Base-by-base conservation (phyloP, 2,888 invertebrate species). In the Dryocosmus kuriphilus region DNA sequence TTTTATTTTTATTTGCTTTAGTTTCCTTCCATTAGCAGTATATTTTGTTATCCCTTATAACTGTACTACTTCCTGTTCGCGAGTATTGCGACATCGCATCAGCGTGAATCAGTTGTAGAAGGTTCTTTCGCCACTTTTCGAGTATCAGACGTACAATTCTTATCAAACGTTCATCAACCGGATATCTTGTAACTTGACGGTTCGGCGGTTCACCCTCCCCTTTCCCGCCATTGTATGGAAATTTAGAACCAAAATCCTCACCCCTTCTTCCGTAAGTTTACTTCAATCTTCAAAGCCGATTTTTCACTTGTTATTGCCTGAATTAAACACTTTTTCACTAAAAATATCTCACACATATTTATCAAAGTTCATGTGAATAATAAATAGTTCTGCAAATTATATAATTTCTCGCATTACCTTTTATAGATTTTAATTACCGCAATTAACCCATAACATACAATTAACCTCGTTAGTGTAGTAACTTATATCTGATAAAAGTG, bases 161-260 rank as follows among this genome's bases (percentile, higher is more conserved):
- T 51, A 75, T 76, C 76, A 80, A 80, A 82, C 81, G 85, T 81
- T 83, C 84, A 88, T 88, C 88, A 84, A 32, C 88, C 90, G 90
- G 90, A 90, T 89, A 87, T 90, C 87, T 89, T 85, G 89, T 89
- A 90, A 90, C 84, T 81, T 81, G 85, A 80, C 82, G 83, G 74
- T 80, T 79, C 78, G 81, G 82, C 79, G 84, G 85, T 87, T 71
- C 30, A 71, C 46, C 71, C 71, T 71, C 71, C 71, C 84, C 86
- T 87, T 88, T 87, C 88, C 86, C 87, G 87, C 81, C 85, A 88
- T 90, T 90, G 89, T 89, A 89, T 89, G 89, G 87, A 88, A 89
- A 89, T 89, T 81, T 67, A 82, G 81, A 81, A 80, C 80, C 84
- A 80, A 86, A 83, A 83, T 82, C 82, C 80, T 80, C 81, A 81